Evolutionary conservation across 2,113 vertebrate species (phyloP), one percentile per base, ranked within the genome.

Genomic region (Aspidoscelis tigris): DNA sequence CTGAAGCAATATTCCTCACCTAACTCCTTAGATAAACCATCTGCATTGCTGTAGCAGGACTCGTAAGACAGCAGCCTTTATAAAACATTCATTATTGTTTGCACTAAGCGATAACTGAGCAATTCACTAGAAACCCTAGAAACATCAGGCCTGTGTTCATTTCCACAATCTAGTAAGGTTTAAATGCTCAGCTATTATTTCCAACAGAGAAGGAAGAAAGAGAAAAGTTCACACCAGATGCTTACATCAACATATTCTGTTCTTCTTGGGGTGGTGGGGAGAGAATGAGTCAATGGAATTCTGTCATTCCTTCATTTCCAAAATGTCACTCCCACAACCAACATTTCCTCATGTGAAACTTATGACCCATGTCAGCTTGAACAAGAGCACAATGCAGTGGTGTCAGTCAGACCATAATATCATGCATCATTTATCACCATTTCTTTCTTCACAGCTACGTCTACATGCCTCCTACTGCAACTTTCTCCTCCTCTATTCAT

Each of bases 31-130:
- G 39, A 84, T 81, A 69, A 89, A 81, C 11, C 1, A 53, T 90
- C 6, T 75, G 65, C 80, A 90, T 88, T 84, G 47, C 84, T 91
- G 84, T 86, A 90, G n/a, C 82, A 88, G 85, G 89, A 90, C 65
- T 91, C 81, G 80, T 78, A 73, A 72, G 88, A 89, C 82, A 74
- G 81, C 75, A 89, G 91, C 84, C 87, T 89, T 83, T 87, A 81
- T 84, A 74, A 75, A 80, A 39, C 26, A 18, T 78, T 9, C 58
- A 43, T 86, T 90, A 91, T 89, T 78, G 90, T 64, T 43, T 82
- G 66, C 61, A 77, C 83, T 83, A 78, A 33, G 78, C 77, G 72
- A 41, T 41, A 81, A 82, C 84, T 87, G 81, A 86, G 83, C 33
- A 71, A 64, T 73, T 84, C 81, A 90, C 73, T 68, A 71, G 47